These are phyloP conservation scores for Druceiella hillmani DNA, from an alignment of 2,888 invertebrate genomes.

Conservation along the genomic window DNA sequence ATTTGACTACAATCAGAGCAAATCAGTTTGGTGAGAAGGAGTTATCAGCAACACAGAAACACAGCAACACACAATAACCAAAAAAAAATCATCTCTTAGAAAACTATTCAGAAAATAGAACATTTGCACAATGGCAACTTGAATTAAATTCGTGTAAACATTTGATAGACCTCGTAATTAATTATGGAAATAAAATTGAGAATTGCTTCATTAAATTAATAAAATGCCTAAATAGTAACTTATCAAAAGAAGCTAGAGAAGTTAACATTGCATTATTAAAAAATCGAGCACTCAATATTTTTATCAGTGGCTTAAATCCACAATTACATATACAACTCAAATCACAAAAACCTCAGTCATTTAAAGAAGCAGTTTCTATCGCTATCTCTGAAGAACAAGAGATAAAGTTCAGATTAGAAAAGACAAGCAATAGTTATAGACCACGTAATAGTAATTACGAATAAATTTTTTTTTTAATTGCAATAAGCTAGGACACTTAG, in stretches of 20 bases:
- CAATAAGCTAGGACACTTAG: slow-evolving; percentile 17
- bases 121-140: slow-evolving; percentile 27
- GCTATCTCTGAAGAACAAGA: slow-evolving; percentile 27
- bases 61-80: too few relatives aligned
- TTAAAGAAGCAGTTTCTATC: slow-evolving; percentile 27
- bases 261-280: slow-evolving; percentile 25
- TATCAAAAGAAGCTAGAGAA: slow-evolving; percentile 15
- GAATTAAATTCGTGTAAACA: slow-evolving; percentile 27
- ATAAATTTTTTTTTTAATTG: slow-evolving; percentile 15
- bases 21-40: too few relatives aligned
- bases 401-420: slow-evolving; percentile 22
- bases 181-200: slow-evolving; percentile 26
- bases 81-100: slow-evolving; percentile 20
- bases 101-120: slow-evolving; percentile 22
- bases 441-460: background rate
- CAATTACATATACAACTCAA: slow-evolving; percentile 27
- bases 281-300: slow-evolving; percentile 27
- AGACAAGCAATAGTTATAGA: slow-evolving; percentile 6
- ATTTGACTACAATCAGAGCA: too few relatives aligned
- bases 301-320: slow-evolving; percentile 26
- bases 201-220: slow-evolving; percentile 27
- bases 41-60: too few relatives aligned
- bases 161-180: slow-evolving; percentile 23
- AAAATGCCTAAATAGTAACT: slow-evolving; percentile 21
- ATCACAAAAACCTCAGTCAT: slow-evolving; percentile 25